Conservation (phyloP, 2,113 vertebrate genomes). For the Jaculus jaculus region DNA sequence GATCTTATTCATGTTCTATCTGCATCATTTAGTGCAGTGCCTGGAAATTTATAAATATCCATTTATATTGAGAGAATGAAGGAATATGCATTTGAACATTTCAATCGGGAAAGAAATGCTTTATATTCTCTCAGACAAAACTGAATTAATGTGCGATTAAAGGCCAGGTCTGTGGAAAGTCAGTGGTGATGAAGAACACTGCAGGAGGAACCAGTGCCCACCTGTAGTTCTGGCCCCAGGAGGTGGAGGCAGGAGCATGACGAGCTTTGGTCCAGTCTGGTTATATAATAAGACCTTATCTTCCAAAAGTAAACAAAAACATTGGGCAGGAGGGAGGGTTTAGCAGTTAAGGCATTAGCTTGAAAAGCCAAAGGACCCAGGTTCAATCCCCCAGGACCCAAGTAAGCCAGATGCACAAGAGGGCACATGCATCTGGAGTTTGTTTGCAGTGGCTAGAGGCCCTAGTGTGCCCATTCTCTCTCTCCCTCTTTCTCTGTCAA, state of each 20-base stretch:
- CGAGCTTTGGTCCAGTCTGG: background rate
- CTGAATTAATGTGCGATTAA: background rate
- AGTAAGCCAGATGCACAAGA: too few relatives aligned
- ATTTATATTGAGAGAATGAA: background rate
- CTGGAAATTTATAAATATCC: background rate
- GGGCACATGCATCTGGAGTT: too few relatives aligned
- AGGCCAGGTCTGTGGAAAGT: background rate
- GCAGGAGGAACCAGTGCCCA: background rate
- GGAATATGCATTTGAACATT: background rate
- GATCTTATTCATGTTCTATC: background rate
- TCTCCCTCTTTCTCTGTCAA: too few relatives aligned
- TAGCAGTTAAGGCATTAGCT: too few relatives aligned
- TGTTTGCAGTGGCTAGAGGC: too few relatives aligned
- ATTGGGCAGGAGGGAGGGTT: too few relatives aligned
- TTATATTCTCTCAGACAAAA: background rate
- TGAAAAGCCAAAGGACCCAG: too few relatives aligned
- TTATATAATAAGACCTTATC: background rate
- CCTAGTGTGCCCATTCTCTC: too few relatives aligned
- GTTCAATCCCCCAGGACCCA: too few relatives aligned
- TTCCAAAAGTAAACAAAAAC: background rate
- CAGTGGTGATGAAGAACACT: background rate
- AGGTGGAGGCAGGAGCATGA: background rate
- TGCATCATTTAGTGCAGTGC: background rate
- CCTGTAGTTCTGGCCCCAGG: background rate
- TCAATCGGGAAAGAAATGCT: background rate